A percentile compares a stretch with the other conserved stretches of the same genome.
Conservation (phyloP, 2,113 vertebrate genomes). For the Dunckerocampus dactyliophorus region DNA sequence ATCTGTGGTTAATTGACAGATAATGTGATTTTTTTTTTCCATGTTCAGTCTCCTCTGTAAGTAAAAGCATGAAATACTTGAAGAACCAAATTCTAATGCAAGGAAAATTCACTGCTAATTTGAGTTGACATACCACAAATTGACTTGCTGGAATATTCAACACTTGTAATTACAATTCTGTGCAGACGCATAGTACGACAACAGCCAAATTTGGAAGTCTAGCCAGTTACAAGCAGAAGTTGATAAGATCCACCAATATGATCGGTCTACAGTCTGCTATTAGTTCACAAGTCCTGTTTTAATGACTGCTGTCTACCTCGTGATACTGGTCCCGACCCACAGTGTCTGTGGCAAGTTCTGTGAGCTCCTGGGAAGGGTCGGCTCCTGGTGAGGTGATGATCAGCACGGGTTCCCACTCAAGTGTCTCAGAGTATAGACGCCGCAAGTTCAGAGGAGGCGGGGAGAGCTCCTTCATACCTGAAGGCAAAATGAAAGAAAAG, state of each 20-base stretch:
- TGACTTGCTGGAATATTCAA: not conserved
- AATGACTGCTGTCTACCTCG: slow-evolving; percentile 70
- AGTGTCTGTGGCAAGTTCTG: slow-evolving; percentile 85
- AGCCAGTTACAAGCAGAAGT: too few relatives aligned
- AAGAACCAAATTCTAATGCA: slow-evolving; percentile 5
- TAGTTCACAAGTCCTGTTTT: not conserved
- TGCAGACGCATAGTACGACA: too few relatives aligned
- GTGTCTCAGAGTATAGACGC: slow-evolving; percentile 84
- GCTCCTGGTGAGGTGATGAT: slow-evolving; percentile 96
- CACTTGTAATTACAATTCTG: slow-evolving; percentile 1
- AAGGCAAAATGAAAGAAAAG: slow-evolving; percentile 6
- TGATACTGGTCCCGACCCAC: slow-evolving; percentile 83
- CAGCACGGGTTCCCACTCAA: slow-evolving; percentile 88
- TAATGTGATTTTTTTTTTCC: slow-evolving; percentile 18
- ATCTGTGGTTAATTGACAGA: slow-evolving; percentile 9
- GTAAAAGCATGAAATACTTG: slow-evolving; percentile 4
- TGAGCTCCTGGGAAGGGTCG: slow-evolving; percentile 95
- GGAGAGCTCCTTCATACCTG: slow-evolving; percentile 90
- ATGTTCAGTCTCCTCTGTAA: not conserved
- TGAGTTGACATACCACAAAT: not conserved
- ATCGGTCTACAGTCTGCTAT: too few relatives aligned
- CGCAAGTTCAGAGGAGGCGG: slow-evolving; percentile 87
- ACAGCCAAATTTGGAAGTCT: too few relatives aligned
- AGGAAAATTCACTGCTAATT: not conserved
- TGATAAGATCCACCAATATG: too few relatives aligned